phyloP scores from a whole-genome alignment of 2,888 invertebrate genomes.

The Zygogramma bicolorata region DNA sequence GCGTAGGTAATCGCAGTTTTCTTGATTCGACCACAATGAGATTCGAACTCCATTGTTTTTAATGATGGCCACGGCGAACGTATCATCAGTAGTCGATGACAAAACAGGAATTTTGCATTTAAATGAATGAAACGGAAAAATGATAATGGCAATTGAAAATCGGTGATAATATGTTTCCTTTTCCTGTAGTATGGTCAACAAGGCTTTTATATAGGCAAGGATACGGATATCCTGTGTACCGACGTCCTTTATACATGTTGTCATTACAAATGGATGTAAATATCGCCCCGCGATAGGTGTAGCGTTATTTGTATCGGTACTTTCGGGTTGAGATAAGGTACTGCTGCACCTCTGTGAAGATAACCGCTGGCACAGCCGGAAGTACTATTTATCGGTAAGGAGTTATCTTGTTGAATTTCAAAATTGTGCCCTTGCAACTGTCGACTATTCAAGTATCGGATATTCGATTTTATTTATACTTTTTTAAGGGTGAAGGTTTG shows the following conservation, averaged over 20 bases:
- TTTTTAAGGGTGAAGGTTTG: too few species aligned
- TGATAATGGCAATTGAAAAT: conserved; percentile 65
- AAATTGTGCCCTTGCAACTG: not conserved
- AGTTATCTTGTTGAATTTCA: not conserved
- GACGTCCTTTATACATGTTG: conserved; percentile 55
- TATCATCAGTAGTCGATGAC: conserved; percentile 39
- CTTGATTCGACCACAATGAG: not conserved
- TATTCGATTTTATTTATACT: too few species aligned
- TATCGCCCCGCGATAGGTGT: not conserved
- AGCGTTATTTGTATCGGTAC: conserved; percentile 13
- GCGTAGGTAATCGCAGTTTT: not conserved
- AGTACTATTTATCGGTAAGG: conserved; percentile 7
- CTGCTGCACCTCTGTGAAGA: conserved; percentile 9
- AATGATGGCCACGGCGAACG: conserved; percentile 16
- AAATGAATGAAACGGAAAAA: conserved; percentile 61
- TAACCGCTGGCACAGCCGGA: conserved; percentile 2
- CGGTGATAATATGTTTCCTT: conserved; percentile 66
- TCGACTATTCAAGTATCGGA: not conserved
- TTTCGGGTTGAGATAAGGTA: conserved; percentile 18
- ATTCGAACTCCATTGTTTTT: conserved; percentile 8
- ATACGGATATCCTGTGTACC: conserved; percentile 65
- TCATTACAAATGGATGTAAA: conserved; percentile 26
- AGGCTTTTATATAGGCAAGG: conserved; percentile 62
- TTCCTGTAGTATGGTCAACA: conserved; percentile 58
- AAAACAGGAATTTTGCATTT: conserved; percentile 55